Evolutionary conservation across 2,888 invertebrate genomes (phyloP).

Genomic region (Stenoptilia bipunctidactyla): DNA sequence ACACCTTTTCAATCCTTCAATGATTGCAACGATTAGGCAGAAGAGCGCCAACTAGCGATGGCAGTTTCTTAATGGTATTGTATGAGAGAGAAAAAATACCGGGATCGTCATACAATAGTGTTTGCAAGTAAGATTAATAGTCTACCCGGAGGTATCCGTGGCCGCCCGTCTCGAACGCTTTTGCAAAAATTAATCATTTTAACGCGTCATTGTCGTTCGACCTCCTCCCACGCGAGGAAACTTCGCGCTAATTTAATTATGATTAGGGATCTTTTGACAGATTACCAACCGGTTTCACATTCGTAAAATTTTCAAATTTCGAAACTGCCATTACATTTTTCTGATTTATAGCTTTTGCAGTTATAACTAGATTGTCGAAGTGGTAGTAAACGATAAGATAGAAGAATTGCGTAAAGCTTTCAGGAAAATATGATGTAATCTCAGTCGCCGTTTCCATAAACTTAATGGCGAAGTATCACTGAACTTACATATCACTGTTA

Average conservation of each 20-base stretch:
- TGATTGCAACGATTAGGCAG: slow-evolving; percentile 49
- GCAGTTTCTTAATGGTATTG: slow-evolving; percentile 67
- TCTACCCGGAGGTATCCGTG: slow-evolving; percentile 27
- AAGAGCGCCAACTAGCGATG: slow-evolving; percentile 64
- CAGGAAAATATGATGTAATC: slow-evolving; percentile 67
- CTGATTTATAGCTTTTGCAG: slow-evolving; percentile 40
- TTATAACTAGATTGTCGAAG: slow-evolving; percentile 30
- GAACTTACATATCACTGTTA: slow-evolving; percentile 70
- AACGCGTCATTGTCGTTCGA: slow-evolving; percentile 61
- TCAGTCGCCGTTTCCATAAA: slow-evolving; percentile 66
- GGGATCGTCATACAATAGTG: slow-evolving; percentile 55
- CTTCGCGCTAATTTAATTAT: slow-evolving; percentile 62
- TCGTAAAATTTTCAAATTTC: slow-evolving; percentile 25
- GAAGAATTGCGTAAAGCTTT: slow-evolving; percentile 64
- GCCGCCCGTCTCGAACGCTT: slow-evolving; percentile 40
- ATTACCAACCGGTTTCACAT: slow-evolving; percentile 45
- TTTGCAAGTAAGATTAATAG: slow-evolving; percentile 67
- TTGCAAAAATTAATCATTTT: slow-evolving; percentile 64
- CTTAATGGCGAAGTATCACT: slow-evolving; percentile 69
- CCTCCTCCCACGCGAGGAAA: slow-evolving; percentile 52
- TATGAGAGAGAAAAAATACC: slow-evolving; percentile 64
- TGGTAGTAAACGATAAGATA: slow-evolving; percentile 34
- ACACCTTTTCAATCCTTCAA: slow-evolving; percentile 70
- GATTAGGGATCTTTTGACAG: slow-evolving; percentile 62
- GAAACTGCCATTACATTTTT: slow-evolving; percentile 44